Base-by-base conservation (phyloP, 2,888 invertebrate genomes). In the Ectropis crepuscularia region DNA sequence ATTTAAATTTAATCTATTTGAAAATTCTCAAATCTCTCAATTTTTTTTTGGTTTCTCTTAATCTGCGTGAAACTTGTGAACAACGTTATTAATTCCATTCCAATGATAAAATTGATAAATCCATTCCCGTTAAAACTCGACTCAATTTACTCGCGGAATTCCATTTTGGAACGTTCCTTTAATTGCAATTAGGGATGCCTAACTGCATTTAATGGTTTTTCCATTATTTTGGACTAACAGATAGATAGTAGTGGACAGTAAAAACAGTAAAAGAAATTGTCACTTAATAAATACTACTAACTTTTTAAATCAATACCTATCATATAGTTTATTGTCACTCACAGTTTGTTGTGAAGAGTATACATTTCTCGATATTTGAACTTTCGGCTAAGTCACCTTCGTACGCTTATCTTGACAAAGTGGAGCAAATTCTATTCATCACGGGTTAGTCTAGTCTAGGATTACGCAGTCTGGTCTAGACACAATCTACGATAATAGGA, bases 401-500 rank as follows among this genome's bases (percentile, higher is more conserved):
- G 41, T 16, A 41, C 16, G 36, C 39, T 16, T 9, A 50, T n/a
- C n/a, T 37, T 28, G 8, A 9, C 9, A 5, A 37, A 38, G 9
- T n/a, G 37, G 39, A 39, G 39, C 9, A 12, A 49, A 37, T 49
- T 50, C 7, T 8, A 50, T 38, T 12, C 5, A 7, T 39, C 12
- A 7, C 16, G 16, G 16, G 1, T 28, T 28, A 28, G 16, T 28
- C 36, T 38, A 50, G 12, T 8, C n/a, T 39, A 39, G 39, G 38
- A 10, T 8, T 12, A 28, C 16, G 16, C 16, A 11, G 50, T 43
- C 12, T 43, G 12, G 12, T 61, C 37, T 28, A 61, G 70, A 71
- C 69, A 68, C 11, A 68, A 75, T 73, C 71, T 75, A 74, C 85
- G 86, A 86, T 86, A 86, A 86, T 86, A 83, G 84, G 79, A 83